These are phyloP conservation scores for Cathartes aura DNA, from an alignment of 2,113 vertebrate genomes.

Conservation along the genomic window DNA sequence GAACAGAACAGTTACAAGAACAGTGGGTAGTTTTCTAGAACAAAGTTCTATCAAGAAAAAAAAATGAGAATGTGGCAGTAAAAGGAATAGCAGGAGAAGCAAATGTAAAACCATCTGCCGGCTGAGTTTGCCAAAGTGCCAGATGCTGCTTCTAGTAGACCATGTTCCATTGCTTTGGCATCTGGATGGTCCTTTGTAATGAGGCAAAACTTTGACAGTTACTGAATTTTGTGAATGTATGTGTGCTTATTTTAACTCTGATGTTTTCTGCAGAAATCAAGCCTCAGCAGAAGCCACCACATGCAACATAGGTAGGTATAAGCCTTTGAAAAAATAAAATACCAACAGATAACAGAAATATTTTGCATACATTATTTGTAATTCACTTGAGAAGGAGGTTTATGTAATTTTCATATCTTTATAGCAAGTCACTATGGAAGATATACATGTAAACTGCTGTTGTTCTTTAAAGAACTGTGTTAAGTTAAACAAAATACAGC, in stretches of 20 bases:
- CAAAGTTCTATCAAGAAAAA: not conserved
- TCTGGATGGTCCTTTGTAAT: conserved; percentile 1
- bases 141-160: not conserved
- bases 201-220: not conserved
- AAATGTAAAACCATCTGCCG: not conserved
- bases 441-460: not conserved
- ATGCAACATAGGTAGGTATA: not conserved
- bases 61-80: not conserved
- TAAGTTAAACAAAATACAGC: not conserved
- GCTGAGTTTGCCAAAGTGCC: not conserved
- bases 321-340: not conserved
- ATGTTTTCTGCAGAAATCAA: not conserved
- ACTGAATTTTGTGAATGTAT: not conserved
- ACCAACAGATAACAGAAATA: not conserved
- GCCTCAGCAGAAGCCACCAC: not conserved
- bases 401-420: not conserved
- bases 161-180: not conserved
- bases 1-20: not conserved
- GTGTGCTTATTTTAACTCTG: not conserved
- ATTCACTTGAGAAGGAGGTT: not conserved
- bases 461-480: not conserved
- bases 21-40: not conserved
- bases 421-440: not conserved
- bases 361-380: not conserved
- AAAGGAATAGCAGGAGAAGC: not conserved